These are phyloP conservation scores for Xanthia icteritia DNA, from an alignment of 2,888 invertebrate genomes.

Conservation along the genomic window DNA sequence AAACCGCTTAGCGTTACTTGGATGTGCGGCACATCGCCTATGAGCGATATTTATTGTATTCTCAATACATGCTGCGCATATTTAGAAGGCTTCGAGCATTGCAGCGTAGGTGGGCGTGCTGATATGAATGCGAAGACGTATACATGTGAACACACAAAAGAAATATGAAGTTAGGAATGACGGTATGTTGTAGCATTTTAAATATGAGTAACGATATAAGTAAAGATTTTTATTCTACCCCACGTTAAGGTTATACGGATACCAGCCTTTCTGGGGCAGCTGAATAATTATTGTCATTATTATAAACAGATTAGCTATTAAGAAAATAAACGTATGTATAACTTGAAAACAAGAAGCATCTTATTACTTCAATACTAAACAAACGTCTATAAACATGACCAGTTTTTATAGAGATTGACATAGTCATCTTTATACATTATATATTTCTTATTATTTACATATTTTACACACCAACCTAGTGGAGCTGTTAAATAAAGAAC, in stretches of 20 bases:
- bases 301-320: not conserved
- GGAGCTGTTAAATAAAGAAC: slow-evolving; percentile 1
- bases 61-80: slow-evolving; percentile 52
- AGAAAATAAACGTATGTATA: not conserved
- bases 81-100: slow-evolving; percentile 33
- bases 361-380: not conserved
- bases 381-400: not conserved
- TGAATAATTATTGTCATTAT: not conserved
- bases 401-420: not conserved
- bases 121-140: slow-evolving; percentile 35
- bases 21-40: slow-evolving; percentile 72
- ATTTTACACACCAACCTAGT: not conserved
- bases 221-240: no score
- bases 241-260: not conserved
- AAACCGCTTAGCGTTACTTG: slow-evolving; percentile 84
- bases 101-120: slow-evolving; percentile 31
- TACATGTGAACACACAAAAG: slow-evolving; percentile 18
- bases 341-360: not conserved
- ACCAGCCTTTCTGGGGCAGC: not conserved
- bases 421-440: not conserved
- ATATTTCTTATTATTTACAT: no score
- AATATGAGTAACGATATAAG: not conserved
- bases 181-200: slow-evolving; percentile 6
- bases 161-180: not conserved
- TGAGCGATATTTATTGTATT: slow-evolving; percentile 73